Evolutionary conservation across 2,888 invertebrate genomes (phyloP).

Genomic region (Ophion obscuratus): DNA sequence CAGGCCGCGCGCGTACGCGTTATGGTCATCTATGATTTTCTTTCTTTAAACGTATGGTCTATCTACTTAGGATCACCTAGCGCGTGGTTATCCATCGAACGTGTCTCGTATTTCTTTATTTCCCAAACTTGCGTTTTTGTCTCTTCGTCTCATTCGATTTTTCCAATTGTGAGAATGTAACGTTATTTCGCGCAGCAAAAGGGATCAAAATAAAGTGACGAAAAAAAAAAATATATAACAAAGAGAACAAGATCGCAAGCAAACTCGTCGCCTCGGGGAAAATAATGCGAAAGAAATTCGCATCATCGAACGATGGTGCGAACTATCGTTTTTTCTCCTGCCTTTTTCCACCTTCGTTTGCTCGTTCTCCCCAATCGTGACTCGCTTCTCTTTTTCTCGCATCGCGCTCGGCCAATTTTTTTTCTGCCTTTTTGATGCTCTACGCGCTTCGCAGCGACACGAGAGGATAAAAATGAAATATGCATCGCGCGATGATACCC

Average conservation of each 20-base stretch:
- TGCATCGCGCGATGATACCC: not conserved
- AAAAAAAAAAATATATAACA: conserved; percentile 27
- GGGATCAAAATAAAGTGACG: not conserved
- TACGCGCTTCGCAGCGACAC: not conserved
- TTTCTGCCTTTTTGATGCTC: not conserved
- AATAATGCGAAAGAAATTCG: conserved; percentile 19
- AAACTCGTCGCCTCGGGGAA: conserved; percentile 46
- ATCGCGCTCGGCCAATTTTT: too few species aligned
- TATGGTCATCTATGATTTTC: not conserved
- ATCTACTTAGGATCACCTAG: conserved; percentile 74
- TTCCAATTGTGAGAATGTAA: conserved; percentile 36
- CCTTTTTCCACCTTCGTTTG: not conserved
- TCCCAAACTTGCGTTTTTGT: conserved; percentile 1
- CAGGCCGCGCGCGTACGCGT: not conserved
- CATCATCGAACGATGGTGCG: conserved; percentile 24
- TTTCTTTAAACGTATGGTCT: conserved; percentile 53
- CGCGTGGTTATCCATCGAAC: conserved; percentile 50
- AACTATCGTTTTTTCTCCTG: not conserved
- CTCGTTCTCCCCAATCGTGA: not conserved
- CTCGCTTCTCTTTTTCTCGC: not conserved
- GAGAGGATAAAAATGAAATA: not conserved
- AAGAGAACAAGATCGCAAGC: conserved; percentile 30
- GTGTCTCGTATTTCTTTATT: conserved; percentile 33
- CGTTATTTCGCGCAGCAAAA: not conserved
- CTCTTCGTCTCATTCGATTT: conserved; percentile 2